Evolutionary conservation across 2,113 vertebrate species (phyloP).

Genomic region (Coreoperca whiteheadi): DNA sequence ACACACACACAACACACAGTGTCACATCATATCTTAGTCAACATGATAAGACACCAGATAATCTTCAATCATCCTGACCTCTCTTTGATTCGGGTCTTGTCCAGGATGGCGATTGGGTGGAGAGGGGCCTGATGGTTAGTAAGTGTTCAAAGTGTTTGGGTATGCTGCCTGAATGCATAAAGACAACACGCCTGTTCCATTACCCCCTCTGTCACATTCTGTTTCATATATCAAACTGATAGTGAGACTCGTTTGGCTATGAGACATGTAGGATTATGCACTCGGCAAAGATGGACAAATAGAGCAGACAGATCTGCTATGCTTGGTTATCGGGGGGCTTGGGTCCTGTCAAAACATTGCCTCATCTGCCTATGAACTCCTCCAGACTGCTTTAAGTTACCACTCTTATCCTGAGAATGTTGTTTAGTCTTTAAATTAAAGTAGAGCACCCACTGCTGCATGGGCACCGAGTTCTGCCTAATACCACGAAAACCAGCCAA

Average conservation of each 20-base stretch:
- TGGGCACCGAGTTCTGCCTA: background rate
- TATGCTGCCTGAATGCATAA: conserved; percentile 64
- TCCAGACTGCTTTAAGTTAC: conserved; percentile 37
- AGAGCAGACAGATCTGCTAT: conserved; percentile 77
- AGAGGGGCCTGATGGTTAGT: conserved; percentile 39
- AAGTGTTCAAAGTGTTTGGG: conserved; percentile 44
- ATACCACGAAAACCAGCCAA: background rate
- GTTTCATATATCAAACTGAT: conserved; percentile 69
- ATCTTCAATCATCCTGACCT: conserved; percentile 66
- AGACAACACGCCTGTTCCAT: conserved; percentile 67
- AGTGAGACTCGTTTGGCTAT: conserved; percentile 58
- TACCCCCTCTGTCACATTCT: conserved; percentile 73
- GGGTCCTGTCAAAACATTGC: conserved; percentile 73
- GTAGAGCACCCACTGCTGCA: background rate
- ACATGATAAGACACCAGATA: conserved; percentile 64
- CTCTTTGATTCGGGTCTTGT: conserved; percentile 69
- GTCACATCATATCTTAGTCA: conserved; percentile 70
- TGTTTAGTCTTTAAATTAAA: conserved; percentile 39
- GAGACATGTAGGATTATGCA: conserved; percentile 78
- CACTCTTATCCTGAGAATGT: conserved; percentile 17
- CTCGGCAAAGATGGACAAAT: conserved; percentile 75
- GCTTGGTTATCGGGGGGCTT: conserved; percentile 70
- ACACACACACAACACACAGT: background rate
- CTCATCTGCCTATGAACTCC: conserved; percentile 49
- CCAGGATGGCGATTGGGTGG: conserved; percentile 27